Conservation (phyloP, 2,888 invertebrate species). For the Tenthredo amoena region DNA sequence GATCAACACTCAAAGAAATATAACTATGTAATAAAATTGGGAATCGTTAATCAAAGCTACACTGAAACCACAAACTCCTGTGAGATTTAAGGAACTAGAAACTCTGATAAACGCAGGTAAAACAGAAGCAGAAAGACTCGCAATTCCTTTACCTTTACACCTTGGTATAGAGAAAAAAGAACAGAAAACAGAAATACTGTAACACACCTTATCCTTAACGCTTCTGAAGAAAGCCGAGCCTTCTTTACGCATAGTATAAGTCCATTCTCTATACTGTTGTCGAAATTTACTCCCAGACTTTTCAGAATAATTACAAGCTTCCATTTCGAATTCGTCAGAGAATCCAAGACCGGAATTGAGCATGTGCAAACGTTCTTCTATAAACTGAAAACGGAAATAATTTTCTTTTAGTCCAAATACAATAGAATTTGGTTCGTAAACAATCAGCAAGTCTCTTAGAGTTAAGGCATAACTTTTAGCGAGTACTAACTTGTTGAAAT, state of each 20-base stretch:
- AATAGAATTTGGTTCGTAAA: not conserved
- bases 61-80: constrained; percentile 14
- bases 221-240: constrained; percentile 92
- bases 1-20: constrained; percentile 52
- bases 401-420: not conserved
- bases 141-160: constrained; percentile 6
- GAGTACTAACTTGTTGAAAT: constrained; percentile 88
- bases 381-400: constrained; percentile 84
- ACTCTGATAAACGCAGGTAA: not conserved
- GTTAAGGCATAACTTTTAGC: constrained; percentile 3
- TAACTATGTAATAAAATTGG: constrained; percentile 56
- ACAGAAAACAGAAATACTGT: not conserved
- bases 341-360: constrained; percentile 96
- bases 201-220: constrained; percentile 90
- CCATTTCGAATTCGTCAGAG: constrained; percentile 97
- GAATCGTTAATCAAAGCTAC: constrained; percentile 54
- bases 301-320: constrained; percentile 87
- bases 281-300: constrained; percentile 83
- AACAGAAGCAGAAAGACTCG: constrained; percentile 2
- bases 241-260: constrained; percentile 88
- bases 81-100: not conserved
- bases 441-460: not conserved
- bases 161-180: not conserved
- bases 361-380: constrained; percentile 95
- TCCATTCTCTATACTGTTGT: constrained; percentile 90